Evolutionary conservation across 2,113 vertebrate species (phyloP), one percentile per base, ranked within the genome.

Genomic region (Microtus richardsoni): DNA sequence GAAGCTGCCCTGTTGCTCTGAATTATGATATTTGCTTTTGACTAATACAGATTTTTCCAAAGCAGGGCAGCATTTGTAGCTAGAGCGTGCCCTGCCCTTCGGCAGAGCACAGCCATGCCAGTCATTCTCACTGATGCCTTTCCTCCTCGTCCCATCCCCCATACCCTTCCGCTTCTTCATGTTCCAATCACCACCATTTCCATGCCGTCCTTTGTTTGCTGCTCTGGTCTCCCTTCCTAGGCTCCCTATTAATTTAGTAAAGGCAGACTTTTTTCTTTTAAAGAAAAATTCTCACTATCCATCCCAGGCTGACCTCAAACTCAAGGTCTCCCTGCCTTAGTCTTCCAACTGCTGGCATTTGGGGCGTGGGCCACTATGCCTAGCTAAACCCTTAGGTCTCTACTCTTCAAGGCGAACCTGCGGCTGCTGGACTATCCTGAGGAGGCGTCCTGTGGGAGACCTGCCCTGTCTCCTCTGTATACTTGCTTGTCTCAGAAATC

Each of bases 1-100:
- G 95, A 96, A 97, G 78, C 96, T 11, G 36, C 41, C 39, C 60
- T 39, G 13, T 3, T 75, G 36, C 77, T 80, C 1, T 44, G 93
- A 95, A 74, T 89, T 64, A 62, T 0, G 64, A 36, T 80, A 12
- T 66, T 85, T 68, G 44, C 95, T 88, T 74, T 41, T 52, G 68
- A 74, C 84, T 58, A 60, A 75, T 41, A 39, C 21, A 66, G 58
- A 78, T 68, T 91, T 89, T 75, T 44, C 58, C 84, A 86, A 28
- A 47, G 21, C 7, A 13, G 71, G 7, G 14, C 0, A 33, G 77
- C 33, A 78, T n/a, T 36, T 13, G 36, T 16, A 36, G 5, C 52
- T 22, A 7, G 14, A 36, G 47, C 77, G 22, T 21, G 3, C 28
- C 68, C 75, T 80, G 21, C 16, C 1, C 84, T 49, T 33, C 12